phyloP scores from a whole-genome alignment of 2,888 invertebrate genomes.

The Operophtera brumata region DNA sequence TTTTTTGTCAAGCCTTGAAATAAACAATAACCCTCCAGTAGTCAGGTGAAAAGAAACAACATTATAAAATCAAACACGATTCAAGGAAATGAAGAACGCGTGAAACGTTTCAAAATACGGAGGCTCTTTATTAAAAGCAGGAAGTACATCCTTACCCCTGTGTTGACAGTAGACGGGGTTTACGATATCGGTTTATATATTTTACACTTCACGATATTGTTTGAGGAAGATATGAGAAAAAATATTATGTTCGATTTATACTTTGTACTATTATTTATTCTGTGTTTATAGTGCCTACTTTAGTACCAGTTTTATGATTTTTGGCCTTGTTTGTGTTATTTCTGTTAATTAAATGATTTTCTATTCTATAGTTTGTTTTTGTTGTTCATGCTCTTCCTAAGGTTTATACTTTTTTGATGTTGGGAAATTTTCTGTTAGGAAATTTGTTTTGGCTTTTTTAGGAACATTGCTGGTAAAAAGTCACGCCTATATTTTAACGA shows the following conservation, averaged over 20 bases:
- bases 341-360: no score
- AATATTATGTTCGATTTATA: neutral
- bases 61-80: conserved; percentile 7
- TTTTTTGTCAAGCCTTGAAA: no score
- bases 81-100: conserved; percentile 18
- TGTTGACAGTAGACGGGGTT: conserved; percentile 16
- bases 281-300: no score
- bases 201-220: conserved; percentile 15
- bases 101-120: conserved; percentile 11
- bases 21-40: neutral
- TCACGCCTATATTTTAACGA: no score
- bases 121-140: conserved; percentile 18
- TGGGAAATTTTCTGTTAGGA: neutral
- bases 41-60: neutral
- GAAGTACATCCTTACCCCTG: conserved; percentile 5
- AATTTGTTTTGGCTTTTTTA: no score
- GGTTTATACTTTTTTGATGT: neutral
- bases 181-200: conserved; percentile 9
- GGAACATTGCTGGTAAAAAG: no score
- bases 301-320: no score
- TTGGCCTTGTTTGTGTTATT: no score
- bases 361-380: neutral
- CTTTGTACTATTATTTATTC: no score
- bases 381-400: neutral
- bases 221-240: neutral